Percentiles rank a stretch among this genome's conserved stretches.
Conservation (phyloP, 1,140 invertebrate species). For the Drosophila bocki region DNA sequence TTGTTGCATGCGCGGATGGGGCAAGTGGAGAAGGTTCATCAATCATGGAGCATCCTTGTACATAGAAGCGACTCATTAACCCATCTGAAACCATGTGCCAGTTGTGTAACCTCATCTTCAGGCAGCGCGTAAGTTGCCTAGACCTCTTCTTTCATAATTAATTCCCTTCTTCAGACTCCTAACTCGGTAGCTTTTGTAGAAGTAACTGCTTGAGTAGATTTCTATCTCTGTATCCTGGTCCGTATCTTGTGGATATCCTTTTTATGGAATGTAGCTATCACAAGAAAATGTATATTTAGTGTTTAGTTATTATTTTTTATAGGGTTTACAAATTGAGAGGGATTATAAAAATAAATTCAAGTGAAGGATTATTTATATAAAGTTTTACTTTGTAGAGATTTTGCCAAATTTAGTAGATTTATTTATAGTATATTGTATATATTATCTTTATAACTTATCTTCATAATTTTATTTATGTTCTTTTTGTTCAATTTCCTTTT, state of each 20-base stretch:
- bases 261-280: constrained; percentile 1
- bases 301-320: not conserved
- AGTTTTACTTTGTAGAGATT: not conserved
- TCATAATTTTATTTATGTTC: not conserved
- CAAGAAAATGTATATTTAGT: not conserved
- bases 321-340: not conserved
- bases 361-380: not conserved
- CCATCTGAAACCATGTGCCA: constrained; percentile 38
- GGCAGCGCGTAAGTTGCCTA: constrained; percentile 69
- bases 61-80: constrained; percentile 53
- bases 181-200: constrained; percentile 51
- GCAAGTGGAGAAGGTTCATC: constrained; percentile 31
- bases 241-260: constrained; percentile 9
- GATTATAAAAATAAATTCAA: not conserved
- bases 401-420: not conserved
- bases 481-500: not conserved
- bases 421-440: not conserved
- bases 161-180: constrained; percentile 7
- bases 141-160: constrained; percentile 15
- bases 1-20: constrained; percentile 64
- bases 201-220: constrained; percentile 32
- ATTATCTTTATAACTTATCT: not conserved
- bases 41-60: constrained; percentile 67
- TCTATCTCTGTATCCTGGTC: constrained; percentile 5
- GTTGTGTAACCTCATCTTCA: constrained; percentile 34